phyloP scores from a whole-genome alignment of 2,113 vertebrate genomes.

The Phylloscopus trochilus region DNA sequence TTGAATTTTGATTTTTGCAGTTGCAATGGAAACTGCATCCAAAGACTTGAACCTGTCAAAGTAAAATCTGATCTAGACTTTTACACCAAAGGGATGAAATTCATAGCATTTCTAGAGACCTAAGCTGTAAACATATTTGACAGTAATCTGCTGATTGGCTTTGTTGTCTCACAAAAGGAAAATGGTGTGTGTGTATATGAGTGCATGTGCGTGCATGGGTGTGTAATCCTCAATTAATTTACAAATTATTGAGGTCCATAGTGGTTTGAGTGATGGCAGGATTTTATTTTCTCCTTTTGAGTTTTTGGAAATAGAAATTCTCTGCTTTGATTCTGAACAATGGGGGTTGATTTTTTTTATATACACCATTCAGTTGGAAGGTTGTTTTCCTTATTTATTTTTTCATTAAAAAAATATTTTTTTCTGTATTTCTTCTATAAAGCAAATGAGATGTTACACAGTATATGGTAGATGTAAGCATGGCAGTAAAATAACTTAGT shows the following conservation, averaged over 20 bases:
- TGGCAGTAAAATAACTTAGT: not conserved
- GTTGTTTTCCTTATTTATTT: slow-evolving; percentile 21
- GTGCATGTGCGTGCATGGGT: rapidly evolving
- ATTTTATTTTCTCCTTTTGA: slow-evolving; percentile 24
- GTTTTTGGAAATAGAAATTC: not conserved
- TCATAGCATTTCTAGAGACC: slow-evolving; percentile 36
- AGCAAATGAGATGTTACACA: not conserved
- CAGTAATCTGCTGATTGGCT: slow-evolving; percentile 59
- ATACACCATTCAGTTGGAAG: not conserved
- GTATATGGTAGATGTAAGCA: not conserved
- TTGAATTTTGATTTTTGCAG: slow-evolving; percentile 14
- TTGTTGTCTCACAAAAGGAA: slow-evolving; percentile 48
- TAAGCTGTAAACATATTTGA: slow-evolving; percentile 43
- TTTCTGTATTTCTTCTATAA: not conserved
- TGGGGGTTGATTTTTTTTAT: not conserved
- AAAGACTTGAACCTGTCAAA: slow-evolving; percentile 45
- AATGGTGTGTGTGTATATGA: not conserved
- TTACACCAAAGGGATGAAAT: slow-evolving; percentile 35
- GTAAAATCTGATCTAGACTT: slow-evolving; percentile 52
- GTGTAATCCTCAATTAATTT: slow-evolving; percentile 67
- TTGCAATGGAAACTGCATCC: slow-evolving; percentile 26
- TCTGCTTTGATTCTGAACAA: not conserved
- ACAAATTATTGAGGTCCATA: slow-evolving; percentile 48
- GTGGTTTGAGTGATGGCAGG: slow-evolving; percentile 9
- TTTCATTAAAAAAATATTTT: not conserved